These are phyloP conservation scores for Ophioderma brevispina DNA, from an alignment of 35 echinoderm and acorn worm species.

Conservation along the genomic window DNA sequence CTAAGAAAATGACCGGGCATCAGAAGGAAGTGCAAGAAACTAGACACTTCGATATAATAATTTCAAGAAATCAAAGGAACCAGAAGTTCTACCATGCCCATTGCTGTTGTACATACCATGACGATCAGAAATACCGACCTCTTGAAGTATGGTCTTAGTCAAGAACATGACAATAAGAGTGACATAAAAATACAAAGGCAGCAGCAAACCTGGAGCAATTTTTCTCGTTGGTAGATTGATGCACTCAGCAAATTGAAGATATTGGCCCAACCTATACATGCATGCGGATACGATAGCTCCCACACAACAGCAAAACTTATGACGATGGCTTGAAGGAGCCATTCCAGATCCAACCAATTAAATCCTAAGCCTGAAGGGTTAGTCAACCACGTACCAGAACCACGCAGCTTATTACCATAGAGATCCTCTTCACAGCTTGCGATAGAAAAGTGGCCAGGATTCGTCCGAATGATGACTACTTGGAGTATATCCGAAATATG, in stretches of 20 bases:
- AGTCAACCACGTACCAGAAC: too few relatives aligned
- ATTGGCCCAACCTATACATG: slow-evolving; percentile 45
- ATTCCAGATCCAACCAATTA: too few relatives aligned
- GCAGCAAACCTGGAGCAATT: neutral
- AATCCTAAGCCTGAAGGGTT: too few relatives aligned
- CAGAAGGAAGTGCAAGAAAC: neutral
- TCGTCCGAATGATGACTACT: neutral
- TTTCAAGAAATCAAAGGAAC: neutral
- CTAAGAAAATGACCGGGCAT: neutral
- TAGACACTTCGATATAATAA: neutral
- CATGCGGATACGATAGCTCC: slow-evolving; percentile 50
- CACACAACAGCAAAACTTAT: neutral
- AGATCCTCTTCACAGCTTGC: too few relatives aligned
- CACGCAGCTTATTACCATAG: too few relatives aligned
- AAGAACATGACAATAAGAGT: neutral
- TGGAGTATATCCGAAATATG: neutral
- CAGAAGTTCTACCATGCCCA: neutral
- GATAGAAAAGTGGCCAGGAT: too few relatives aligned
- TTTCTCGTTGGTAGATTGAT: slow-evolving; percentile 17
- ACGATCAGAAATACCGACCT: neutral
- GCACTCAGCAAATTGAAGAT: neutral
- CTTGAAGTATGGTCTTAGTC: neutral
- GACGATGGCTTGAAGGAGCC: too few relatives aligned
- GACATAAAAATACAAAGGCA: neutral
- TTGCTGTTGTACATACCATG: slow-evolving; percentile 1